Evolutionary conservation across 2,113 vertebrate species (phyloP), one percentile per base, ranked within the genome.

Genomic region (Psammodynastes pulverulentus): DNA sequence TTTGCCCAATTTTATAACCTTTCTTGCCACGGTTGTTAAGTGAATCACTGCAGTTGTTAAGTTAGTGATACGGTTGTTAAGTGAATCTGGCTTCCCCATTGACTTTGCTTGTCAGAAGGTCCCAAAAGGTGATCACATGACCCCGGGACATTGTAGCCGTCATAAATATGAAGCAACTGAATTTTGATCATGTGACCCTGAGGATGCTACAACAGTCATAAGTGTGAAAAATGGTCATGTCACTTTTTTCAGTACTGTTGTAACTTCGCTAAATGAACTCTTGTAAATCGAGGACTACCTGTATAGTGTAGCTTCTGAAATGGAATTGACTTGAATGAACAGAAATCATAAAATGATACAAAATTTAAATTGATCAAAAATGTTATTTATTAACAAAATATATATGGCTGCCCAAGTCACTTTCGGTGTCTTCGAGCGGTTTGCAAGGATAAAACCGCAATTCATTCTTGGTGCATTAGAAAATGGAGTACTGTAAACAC

Each of bases 291-390:
- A 9, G 54, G 54, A 9, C 54, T 56, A 56, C 7, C 54, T 56
- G 54, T 52, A 53, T 17, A 49, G 0, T 23, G 26, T 17, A 43
- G 6, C 39, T 54, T 79, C 43, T n/a, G 29, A 29, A 84, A 29
- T 84, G 26, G 4, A 26, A 43, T 72, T 79, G 39, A 10, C 21
- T n/a, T n/a, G 90, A 67, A 39, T 88, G 53, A 3, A 91, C 48
- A 23, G 48, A 91, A 93, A 90, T 62, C 67, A 3, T 88, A 4
- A 84, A 4, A 72, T 89, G 79, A 39, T 89, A 91, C 90, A 86
- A 90, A 89, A 90, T 91, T 91, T 94, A 94, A 95, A 84, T 58
- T 58, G 91, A 89, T 91, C 53, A 72, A 91, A 29, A 94, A 90
- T 92, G 54, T 13, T 13, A 15, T 58, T 58, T 58, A 58, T 58